Conservation (phyloP, 2,113 vertebrate genomes). For the Eudyptes chrysolophus region DNA sequence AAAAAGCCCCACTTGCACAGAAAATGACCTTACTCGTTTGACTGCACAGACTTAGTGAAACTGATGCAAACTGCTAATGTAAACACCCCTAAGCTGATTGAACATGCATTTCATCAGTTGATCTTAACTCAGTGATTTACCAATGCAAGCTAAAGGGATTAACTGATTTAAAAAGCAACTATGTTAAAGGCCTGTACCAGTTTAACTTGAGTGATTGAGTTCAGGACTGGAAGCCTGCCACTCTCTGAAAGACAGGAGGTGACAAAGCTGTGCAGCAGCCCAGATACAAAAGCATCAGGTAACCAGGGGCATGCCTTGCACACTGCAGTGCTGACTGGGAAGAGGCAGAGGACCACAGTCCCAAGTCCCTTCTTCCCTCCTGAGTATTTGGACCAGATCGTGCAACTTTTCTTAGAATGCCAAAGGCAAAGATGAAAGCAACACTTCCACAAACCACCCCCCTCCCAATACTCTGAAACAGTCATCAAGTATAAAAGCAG, state of each 20-base stretch:
- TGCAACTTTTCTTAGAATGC: not conserved
- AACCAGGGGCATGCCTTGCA: not conserved
- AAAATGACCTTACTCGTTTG: not conserved
- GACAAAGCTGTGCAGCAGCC: not conserved
- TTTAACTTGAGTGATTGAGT: not conserved
- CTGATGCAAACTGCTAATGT: not conserved
- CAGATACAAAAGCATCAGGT: not conserved
- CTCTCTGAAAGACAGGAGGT: not conserved
- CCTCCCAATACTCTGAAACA: not conserved
- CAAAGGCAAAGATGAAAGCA: not conserved
- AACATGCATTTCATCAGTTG: not conserved
- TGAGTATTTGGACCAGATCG: not conserved
- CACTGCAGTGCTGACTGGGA: not conserved
- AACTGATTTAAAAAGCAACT: slow-evolving; percentile 29
- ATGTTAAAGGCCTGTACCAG: not conserved
- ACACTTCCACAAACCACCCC: not conserved
- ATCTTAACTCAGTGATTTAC: slow-evolving; percentile 22
- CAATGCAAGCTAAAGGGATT: slow-evolving; percentile 24
- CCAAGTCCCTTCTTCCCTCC: not conserved
- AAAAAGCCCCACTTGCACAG: not conserved
- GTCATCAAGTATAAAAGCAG: not conserved
- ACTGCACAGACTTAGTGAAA: not conserved
- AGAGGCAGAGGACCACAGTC: not conserved
- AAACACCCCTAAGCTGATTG: not conserved
- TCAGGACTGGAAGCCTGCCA: not conserved